Conservation (phyloP, 2,797 vertebrate species). For the Danio aesculapii region DNA sequence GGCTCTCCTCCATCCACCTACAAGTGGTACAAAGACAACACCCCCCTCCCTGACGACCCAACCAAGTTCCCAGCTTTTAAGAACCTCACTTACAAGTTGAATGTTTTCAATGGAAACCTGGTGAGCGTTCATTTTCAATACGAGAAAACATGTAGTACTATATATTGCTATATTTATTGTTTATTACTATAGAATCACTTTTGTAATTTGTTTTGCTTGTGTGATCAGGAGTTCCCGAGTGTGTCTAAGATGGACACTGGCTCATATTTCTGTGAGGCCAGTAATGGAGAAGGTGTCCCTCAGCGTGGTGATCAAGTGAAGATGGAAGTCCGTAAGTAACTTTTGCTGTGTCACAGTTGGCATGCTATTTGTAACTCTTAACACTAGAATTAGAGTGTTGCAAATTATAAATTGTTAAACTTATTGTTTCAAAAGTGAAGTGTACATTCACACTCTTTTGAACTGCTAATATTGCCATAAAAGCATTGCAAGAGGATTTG, state of each 20-base stretch:
- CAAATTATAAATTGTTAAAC: too few species aligned
- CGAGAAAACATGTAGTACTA: neutral
- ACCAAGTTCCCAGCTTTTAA: constrained; percentile 74
- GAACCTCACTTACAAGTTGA: constrained; percentile 84
- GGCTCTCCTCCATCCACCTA: constrained; percentile 83
- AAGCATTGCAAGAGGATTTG: too few species aligned
- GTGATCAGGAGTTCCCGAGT: constrained; percentile 75
- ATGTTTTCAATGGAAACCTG: constrained; percentile 77
- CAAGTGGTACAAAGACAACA: constrained; percentile 81
- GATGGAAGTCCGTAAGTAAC: constrained; percentile 87
- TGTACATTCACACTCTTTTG: too few species aligned
- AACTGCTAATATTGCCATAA: too few species aligned
- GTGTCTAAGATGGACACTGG: constrained; percentile 72
- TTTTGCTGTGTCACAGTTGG: neutral
- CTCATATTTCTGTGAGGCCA: constrained; percentile 82
- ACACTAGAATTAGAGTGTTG: too few species aligned
- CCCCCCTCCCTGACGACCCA: constrained; percentile 77
- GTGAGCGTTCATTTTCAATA: constrained; percentile 70
- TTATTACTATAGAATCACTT: neutral
- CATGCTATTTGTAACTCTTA: too few species aligned
- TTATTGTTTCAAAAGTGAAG: too few species aligned
- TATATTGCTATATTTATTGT: neutral
- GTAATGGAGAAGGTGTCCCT: constrained; percentile 74
- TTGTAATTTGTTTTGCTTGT: neutral
- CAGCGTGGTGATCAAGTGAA: constrained; percentile 62